These are phyloP conservation scores for Pelodytes ibericus DNA, from an alignment of 2,797 vertebrate genomes.

Conservation along the genomic window DNA sequence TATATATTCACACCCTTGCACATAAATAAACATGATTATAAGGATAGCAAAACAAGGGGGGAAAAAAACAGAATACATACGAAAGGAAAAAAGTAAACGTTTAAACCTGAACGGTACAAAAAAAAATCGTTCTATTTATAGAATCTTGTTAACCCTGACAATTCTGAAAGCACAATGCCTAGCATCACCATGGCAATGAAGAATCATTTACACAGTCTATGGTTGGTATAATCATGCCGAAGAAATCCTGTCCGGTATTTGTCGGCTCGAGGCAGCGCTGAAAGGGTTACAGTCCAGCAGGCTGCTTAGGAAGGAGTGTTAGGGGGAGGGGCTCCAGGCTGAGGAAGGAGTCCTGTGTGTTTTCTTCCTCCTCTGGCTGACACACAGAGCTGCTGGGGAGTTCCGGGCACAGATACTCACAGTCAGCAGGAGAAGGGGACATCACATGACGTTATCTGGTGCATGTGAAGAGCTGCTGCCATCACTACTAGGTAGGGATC, in stretches of 20 bases:
- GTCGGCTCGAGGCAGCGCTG: neutral
- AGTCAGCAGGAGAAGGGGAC: neutral
- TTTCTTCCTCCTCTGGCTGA: slow-evolving; percentile 38
- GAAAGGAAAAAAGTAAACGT: too few species aligned
- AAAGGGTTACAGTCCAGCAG: slow-evolving; percentile 25
- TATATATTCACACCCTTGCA: too few species aligned
- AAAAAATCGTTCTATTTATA: neutral
- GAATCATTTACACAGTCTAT: neutral
- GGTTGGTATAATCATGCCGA: too few species aligned
- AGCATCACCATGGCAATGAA: neutral
- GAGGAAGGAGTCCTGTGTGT: slow-evolving; percentile 36
- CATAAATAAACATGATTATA: too few species aligned
- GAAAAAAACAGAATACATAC: too few species aligned
- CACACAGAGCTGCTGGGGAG: slow-evolving; percentile 16
- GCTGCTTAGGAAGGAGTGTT: neutral
- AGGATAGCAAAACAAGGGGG: too few species aligned
- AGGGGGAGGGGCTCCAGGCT: slow-evolving; percentile 21
- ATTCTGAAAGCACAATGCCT: too few species aligned
- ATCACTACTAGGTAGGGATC: neutral
- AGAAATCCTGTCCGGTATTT: too few species aligned
- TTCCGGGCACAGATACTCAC: slow-evolving; percentile 23
- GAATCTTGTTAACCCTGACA: neutral
- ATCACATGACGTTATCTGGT: neutral
- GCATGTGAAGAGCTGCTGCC: neutral
- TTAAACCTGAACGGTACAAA: too few species aligned